A percentile compares a stretch with the other conserved stretches of the same genome.
Conservation (phyloP, 2,113 vertebrate species). For the Irena cyanogastra region DNA sequence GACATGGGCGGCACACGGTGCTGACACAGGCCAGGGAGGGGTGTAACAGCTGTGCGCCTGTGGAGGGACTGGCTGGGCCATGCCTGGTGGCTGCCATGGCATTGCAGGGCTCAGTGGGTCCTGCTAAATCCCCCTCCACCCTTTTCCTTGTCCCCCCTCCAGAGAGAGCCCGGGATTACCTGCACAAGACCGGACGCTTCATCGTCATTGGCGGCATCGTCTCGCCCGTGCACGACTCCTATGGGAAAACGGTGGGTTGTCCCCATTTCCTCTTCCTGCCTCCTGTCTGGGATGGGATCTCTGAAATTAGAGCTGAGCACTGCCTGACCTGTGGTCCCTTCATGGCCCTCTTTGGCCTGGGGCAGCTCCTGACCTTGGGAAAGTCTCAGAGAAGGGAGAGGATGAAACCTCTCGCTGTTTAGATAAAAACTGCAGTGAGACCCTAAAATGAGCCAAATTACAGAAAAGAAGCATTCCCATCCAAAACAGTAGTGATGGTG, state of each 20-base stretch:
- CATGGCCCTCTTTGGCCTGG: not conserved
- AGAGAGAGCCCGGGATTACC: constrained; percentile 94
- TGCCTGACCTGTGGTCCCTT: not conserved
- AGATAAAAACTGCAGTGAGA: not conserved
- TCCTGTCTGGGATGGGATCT: accelerated
- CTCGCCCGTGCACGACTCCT: constrained; percentile 96
- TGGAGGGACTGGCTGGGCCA: accelerated
- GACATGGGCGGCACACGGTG: accelerated
- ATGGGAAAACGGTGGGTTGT: constrained; percentile 88
- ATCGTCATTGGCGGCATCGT: constrained; percentile 98
- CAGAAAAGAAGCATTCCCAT: not conserved
- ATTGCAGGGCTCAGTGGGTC: not conserved
- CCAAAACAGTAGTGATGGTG: not conserved
- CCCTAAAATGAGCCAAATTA: not conserved
- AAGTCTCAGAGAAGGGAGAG: not conserved
- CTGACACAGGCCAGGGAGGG: not conserved
- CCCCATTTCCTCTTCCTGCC: not conserved
- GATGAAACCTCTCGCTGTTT: not conserved
- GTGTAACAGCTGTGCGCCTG: accelerated
- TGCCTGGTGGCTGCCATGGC: accelerated
- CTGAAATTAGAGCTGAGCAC: not conserved
- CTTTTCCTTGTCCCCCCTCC: not conserved
- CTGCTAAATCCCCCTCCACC: not conserved
- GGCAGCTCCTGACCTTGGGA: not conserved
- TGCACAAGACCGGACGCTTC: constrained; percentile 92